Evolutionary conservation across 2,797 vertebrate genomes (phyloP), one percentile per base, ranked within the genome.

Genomic region (Ptychobarbus kaznakovi): DNA sequence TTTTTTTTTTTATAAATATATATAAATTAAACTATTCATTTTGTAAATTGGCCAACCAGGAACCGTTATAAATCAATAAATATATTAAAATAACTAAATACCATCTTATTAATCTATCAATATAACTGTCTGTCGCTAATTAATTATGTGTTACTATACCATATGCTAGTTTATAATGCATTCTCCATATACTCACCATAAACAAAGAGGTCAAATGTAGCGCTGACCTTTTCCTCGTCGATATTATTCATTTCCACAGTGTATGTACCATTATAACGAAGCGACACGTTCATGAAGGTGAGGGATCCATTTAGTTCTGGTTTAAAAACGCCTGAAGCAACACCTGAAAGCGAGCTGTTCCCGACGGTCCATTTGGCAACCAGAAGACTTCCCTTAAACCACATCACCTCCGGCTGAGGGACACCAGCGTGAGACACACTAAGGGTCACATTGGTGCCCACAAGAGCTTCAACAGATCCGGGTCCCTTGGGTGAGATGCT

Each of bases 151-250:
- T 22, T 70, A 6, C 66, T 18, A n/a, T 12, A 42, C 68, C 18
- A 22, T 22, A 56, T 56, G 9, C 20, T 20, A 3, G 20, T 56
- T 56, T 22, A 44, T 72, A 44, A 18, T n/a, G 68, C 13, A 6
- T n/a, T n/a, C 38, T 46, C 15, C 16, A 53, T 53, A 58, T 69
- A 91, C 93, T 94, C 81, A 96, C 95, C 93, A 87, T 91, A 95
- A 9, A 96, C 92, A 5, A 44, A 88, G 0, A 96, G 92, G 51
- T 70, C 0, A 79, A 84, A 84, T 13, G 51, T 79, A 16, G 75
- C 18, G 49, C 83, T 78, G 25, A 70, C 75, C 25, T 66, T 70
- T 15, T 15, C 51, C 65, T 70, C 51, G 7, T 46, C 25, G 1
- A 79, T 4, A 5, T 44, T 18, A 32, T 4, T 89, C 49, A 95